Conservation (phyloP, 2,113 vertebrate genomes). For the Chelonoidis abingdonii region DNA sequence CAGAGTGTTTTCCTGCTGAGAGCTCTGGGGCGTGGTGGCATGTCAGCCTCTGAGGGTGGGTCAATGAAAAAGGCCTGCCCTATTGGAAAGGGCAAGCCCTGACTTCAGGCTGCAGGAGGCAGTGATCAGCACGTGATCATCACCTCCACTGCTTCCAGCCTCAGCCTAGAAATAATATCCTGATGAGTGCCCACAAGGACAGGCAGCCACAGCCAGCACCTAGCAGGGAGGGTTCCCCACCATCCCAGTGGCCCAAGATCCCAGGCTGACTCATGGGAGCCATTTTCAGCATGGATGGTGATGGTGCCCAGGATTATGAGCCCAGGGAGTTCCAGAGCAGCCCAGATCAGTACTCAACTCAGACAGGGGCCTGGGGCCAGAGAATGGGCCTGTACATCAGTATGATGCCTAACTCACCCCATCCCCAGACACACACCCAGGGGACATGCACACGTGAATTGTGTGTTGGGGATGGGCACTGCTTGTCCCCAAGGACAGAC, state of each 20-base stretch:
- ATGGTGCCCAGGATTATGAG: not conserved
- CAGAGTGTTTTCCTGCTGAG: too few species aligned
- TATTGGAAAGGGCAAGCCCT: too few species aligned
- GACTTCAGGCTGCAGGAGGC: too few species aligned
- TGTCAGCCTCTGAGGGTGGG: too few species aligned
- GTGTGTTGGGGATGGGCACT: not conserved
- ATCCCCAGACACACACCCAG: not conserved
- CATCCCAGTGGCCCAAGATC: conserved; percentile 29
- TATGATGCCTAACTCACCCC: not conserved
- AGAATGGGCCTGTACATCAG: not conserved
- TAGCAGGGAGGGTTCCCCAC: not conserved
- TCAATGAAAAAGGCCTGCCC: too few species aligned
- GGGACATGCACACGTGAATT: not conserved
- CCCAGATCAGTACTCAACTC: not conserved
- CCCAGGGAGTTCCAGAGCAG: not conserved
- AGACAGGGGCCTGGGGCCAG: not conserved
- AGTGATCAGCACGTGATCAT: too few species aligned
- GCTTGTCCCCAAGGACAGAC: not conserved
- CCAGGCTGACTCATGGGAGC: not conserved
- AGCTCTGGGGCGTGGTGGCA: too few species aligned
- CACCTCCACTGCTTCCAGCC: too few species aligned
- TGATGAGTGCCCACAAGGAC: not conserved
- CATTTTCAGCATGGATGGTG: not conserved
- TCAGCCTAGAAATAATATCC: too few species aligned
- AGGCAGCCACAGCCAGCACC: too few species aligned